phyloP scores from a whole-genome alignment of 2,888 invertebrate genomes.

The Gandaritis pyraliata region DNA sequence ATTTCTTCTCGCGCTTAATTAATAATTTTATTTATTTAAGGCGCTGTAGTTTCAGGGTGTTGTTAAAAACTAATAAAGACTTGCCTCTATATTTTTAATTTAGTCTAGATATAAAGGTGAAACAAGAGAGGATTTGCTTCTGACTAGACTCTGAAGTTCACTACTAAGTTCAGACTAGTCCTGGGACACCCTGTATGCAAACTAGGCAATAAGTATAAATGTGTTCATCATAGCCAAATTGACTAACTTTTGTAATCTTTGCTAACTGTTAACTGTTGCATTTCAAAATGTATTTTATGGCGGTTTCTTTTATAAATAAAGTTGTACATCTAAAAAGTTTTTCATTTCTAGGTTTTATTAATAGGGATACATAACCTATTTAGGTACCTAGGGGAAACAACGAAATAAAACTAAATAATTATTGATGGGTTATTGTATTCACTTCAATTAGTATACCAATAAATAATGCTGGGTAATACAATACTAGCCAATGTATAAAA shows the following conservation, averaged over 20 bases:
- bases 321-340: constrained; percentile 6
- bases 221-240: constrained; percentile 47
- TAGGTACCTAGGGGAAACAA: background rate
- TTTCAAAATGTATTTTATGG: constrained; percentile 22
- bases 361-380: too few relatives aligned
- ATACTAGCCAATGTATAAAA: constrained; percentile 75
- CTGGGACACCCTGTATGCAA: too few relatives aligned
- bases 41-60: too few relatives aligned
- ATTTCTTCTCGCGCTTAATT: too few relatives aligned
- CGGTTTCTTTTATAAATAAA: constrained; percentile 12
- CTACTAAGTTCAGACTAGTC: too few relatives aligned
- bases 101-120: too few relatives aligned
- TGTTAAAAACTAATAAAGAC: too few relatives aligned
- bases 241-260: constrained; percentile 10
- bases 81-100: too few relatives aligned
- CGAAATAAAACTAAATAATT: constrained; percentile 45
- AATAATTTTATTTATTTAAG: too few relatives aligned
- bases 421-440: constrained; percentile 70
- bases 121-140: too few relatives aligned
- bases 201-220: constrained; percentile 29
- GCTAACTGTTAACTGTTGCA: constrained; percentile 22
- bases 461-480: constrained; percentile 60
- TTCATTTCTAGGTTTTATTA: background rate
- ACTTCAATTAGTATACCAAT: constrained; percentile 68
- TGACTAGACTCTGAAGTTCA: too few relatives aligned